Evolutionary conservation across 2,888 invertebrate species (phyloP).

Genomic region (Tubiluchus corallicola): DNA sequence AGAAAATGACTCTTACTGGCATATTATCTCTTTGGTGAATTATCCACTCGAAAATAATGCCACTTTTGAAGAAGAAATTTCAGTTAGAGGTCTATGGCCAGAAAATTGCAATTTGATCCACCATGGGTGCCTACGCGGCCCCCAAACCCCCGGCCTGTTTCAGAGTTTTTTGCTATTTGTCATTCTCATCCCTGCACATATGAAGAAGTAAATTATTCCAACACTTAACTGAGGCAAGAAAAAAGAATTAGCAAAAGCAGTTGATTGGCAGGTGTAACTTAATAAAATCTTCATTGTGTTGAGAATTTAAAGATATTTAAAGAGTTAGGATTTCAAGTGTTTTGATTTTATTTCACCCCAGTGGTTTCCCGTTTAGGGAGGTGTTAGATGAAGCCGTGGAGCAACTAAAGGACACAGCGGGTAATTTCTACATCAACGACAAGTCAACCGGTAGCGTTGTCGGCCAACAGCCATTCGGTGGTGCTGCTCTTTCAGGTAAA

Average conservation of each 20-base stretch:
- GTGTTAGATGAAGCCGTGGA: slow-evolving; percentile 60
- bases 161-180: too few species aligned
- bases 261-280: slow-evolving; percentile 5
- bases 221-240: too few species aligned
- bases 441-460: slow-evolving; percentile 97
- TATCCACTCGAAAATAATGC: too few species aligned
- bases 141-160: too few species aligned
- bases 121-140: not conserved
- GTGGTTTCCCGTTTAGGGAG: slow-evolving; percentile 33
- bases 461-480: slow-evolving; percentile 97
- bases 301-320: too few species aligned
- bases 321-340: not conserved
- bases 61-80: too few species aligned
- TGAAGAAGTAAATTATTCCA: too few species aligned
- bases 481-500: slow-evolving; percentile 71
- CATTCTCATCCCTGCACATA: too few species aligned
- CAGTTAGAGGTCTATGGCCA: too few species aligned
- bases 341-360: slow-evolving; percentile 7
- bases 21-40: too few species aligned
- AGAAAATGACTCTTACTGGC: too few species aligned
- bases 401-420: slow-evolving; percentile 69
- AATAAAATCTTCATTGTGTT: not conserved
- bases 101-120: not conserved
- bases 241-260: too few species aligned
- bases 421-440: slow-evolving; percentile 96